phyloP scores from a whole-genome alignment of 2,888 invertebrate species.

The Sisyra terminalis region DNA sequence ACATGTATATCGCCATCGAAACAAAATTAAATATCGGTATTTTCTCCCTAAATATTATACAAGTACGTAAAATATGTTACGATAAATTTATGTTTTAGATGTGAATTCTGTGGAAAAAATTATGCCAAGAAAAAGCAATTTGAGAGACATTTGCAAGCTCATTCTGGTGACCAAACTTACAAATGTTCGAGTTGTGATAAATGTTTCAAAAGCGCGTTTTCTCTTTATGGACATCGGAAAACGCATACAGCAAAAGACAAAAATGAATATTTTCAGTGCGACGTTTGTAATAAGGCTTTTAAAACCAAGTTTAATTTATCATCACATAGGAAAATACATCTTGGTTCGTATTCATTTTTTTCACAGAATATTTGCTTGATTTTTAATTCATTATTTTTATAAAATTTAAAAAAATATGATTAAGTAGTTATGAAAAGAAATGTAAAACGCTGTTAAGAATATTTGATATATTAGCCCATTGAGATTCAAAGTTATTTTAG shows the following conservation, averaged over 20 bases:
- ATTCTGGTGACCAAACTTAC: constrained; percentile 32
- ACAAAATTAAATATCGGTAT: constrained; percentile 35
- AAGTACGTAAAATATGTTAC: neutral
- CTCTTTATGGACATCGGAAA: constrained; percentile 33
- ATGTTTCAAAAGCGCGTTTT: constrained; percentile 36
- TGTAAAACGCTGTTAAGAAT: too few relatives aligned
- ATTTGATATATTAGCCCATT: too few relatives aligned
- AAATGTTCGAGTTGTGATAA: constrained; percentile 38
- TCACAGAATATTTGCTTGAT: too few relatives aligned
- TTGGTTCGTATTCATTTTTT: constrained; percentile 12
- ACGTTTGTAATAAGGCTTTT: constrained; percentile 39
- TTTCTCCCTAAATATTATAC: constrained; percentile 2
- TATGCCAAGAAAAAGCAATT: constrained; percentile 32
- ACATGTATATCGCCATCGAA: constrained; percentile 45
- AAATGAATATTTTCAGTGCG: constrained; percentile 38
- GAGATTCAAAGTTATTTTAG: too few relatives aligned
- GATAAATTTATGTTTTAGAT: constrained; percentile 17
- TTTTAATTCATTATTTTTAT: too few relatives aligned
- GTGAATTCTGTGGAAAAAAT: constrained; percentile 37
- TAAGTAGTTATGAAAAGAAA: too few relatives aligned
- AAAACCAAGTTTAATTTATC: constrained; percentile 38
- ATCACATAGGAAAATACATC: constrained; percentile 37
- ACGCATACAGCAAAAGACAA: constrained; percentile 37
- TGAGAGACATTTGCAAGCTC: constrained; percentile 30
- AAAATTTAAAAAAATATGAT: too few relatives aligned